These are phyloP conservation scores for Odocoileus hemionus DNA, from an alignment of 2,113 vertebrate genomes.

Conservation along the genomic window DNA sequence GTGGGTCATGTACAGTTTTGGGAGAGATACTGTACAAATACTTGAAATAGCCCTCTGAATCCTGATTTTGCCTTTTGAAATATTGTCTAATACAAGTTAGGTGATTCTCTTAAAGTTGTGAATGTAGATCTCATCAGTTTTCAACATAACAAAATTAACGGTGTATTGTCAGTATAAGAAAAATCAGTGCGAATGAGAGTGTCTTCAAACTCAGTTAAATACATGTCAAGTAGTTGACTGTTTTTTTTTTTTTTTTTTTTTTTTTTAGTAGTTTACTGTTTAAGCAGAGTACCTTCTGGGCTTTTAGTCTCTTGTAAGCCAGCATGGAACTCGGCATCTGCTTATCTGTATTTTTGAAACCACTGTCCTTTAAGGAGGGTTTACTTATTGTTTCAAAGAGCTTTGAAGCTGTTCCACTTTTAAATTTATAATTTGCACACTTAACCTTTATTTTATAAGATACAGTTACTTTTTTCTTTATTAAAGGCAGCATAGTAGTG, in stretches of 20 bases:
- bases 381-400: slow-evolving; percentile 1
- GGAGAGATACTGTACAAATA: background rate
- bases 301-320: background rate
- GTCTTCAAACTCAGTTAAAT: background rate
- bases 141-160: background rate
- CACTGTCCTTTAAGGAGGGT: background rate
- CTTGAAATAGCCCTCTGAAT: background rate
- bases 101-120: background rate
- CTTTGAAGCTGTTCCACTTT: slow-evolving; percentile 3
- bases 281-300: background rate
- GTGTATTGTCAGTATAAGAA: background rate
- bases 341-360: slow-evolving; percentile 20
- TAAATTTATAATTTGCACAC: background rate
- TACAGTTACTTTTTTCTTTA: background rate
- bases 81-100: slow-evolving; percentile 2
- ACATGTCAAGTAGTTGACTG: background rate
- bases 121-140: background rate
- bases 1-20: background rate
- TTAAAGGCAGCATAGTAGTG: background rate
- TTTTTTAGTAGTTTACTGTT: background rate
- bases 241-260: background rate
- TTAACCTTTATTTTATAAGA: background rate
- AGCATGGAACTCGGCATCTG: background rate
- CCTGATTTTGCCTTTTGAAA: slow-evolving; percentile 16
- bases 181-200: background rate